Evolutionary conservation across 1,140 invertebrate genomes (phyloP), one percentile per base, ranked within the genome.

Genomic region (Sarcophaga bullata): DNA sequence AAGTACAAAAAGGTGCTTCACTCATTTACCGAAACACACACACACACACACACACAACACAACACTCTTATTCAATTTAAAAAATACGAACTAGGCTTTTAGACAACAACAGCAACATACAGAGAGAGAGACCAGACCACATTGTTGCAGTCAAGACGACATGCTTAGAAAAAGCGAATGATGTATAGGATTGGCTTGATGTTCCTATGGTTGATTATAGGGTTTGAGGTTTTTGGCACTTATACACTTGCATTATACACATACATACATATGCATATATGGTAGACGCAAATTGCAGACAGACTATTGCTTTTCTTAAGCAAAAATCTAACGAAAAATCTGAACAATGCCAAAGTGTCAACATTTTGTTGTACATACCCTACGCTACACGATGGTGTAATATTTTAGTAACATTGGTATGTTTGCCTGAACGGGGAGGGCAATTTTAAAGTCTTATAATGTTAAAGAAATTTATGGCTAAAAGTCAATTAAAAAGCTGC

Each of bases 191-290:
- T 25, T 68, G 62, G 17, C 62, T 19, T 68, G 5, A 68, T 17
- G 19, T 19, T 68, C n/a, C 25, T 25, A 19, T 68, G 62, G 62
- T 25, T 68, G 62, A 68, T 68, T 19, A 68, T 68, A 25, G n/a
- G 62, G 62, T 68, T 68, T 68, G 62, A 68, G 62, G 62, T 68
- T 68, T 68, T 68, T 68, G 62, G 17, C 62, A 68, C 62, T 68
- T 19, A 19, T 25, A 19, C 17, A 68, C 17, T 58, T 6, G 13
- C n/a, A n/a, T 15, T 7, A 58, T n/a, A 15, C 15, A 15, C 6
- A n/a, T n/a, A 15, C 15, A 58, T 13, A 58, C 10, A 13, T 11
- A 58, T 0, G n/a, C 4, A 37, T 37, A 37, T 37, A 37, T 37
- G n/a, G 54, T 15, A 58, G 6, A 58, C n/a, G 54, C 1, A 58